Base-by-base conservation (phyloP, 2,888 invertebrate genomes). In the Cinara cedri region DNA sequence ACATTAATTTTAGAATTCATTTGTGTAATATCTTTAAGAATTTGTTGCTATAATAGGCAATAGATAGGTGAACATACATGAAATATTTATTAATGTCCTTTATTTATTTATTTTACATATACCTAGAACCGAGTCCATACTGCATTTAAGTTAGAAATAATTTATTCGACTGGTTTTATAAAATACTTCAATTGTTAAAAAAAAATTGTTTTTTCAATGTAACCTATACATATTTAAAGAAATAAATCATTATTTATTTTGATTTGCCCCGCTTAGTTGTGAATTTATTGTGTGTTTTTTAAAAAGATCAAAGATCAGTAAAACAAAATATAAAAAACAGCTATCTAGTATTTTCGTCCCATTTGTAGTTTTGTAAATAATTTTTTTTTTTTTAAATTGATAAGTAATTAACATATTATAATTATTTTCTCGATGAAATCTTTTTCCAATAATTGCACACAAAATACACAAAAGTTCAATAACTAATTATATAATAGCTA, bases 1-100 rank as follows among this genome's bases (percentile, higher is more conserved):
- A n/a, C n/a, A n/a, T n/a, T n/a, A n/a, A n/a, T 34, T 34, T 34
- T 34, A 34, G 6, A 34, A 34, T 54, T 54, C 51, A 70, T 34
- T 70, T 70, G 54, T 54, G 54, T 54, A 70, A 70, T 70, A 54
- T 70, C 70, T 70, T 21, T 14, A n/a, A 70, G 54, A 70, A 70
- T 70, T 54, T 70, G 34, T 70, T 51, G 24, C 26, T 34, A 54
- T 54, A 70, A 54, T 70, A 34, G 68, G 34, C 19, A 51, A 68
- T 54, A 54, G 6, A 34, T 34, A 3, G 34, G 3, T 21, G 34
- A 16, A n/a, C n/a, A 34, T 34, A 26, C 34, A 9, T 34, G 34
- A 70, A n/a, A 54, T 51, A 51, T 54, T 66, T 70, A 51, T 68
- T 26, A 1, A 34, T 13, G 26, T 70, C 2, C 9, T 34, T 70